Evolutionary conservation across 2,113 vertebrate genomes (phyloP).

Genomic region (Cynopterus brachyotis): DNA sequence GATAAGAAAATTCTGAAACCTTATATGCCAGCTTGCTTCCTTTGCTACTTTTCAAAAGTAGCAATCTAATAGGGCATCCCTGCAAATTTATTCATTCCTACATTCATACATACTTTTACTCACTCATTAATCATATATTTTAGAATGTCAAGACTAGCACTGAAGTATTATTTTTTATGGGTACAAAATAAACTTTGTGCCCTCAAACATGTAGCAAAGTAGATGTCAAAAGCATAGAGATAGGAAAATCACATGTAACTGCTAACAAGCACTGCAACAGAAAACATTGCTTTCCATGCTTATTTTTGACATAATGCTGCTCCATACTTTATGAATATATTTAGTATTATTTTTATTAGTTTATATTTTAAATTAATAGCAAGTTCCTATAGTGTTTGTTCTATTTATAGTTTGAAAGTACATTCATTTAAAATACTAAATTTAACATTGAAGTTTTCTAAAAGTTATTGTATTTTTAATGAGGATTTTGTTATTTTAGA

Average conservation of each 20-base stretch:
- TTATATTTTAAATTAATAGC: conserved; percentile 31
- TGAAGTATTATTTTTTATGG: neutral
- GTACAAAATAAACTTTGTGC: neutral
- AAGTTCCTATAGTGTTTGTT: conserved; percentile 20
- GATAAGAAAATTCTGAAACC: conserved; percentile 73
- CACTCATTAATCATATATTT: neutral
- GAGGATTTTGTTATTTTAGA: conserved; percentile 33
- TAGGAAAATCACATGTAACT: conserved; percentile 17
- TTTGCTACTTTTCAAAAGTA: conserved; percentile 12
- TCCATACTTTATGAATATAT: neutral
- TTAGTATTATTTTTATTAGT: neutral
- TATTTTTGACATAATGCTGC: neutral
- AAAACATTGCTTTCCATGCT: neutral
- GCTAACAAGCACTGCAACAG: neutral
- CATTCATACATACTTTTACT: neutral
- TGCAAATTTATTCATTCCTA: neutral
- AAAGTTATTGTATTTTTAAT: conserved; percentile 31
- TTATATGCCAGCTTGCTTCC: neutral
- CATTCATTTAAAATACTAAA: conserved; percentile 22
- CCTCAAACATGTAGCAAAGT: neutral
- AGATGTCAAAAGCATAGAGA: neutral
- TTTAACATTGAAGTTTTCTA: neutral
- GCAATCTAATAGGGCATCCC: neutral
- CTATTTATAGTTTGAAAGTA: conserved; percentile 29
- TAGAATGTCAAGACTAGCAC: conserved; percentile 13